A percentile compares a stretch with the other conserved stretches of the same genome.
These are phyloP conservation scores for Acrocyrtus sp. DNA, from an alignment of 2,888 invertebrate species.

Conservation along the genomic window DNA sequence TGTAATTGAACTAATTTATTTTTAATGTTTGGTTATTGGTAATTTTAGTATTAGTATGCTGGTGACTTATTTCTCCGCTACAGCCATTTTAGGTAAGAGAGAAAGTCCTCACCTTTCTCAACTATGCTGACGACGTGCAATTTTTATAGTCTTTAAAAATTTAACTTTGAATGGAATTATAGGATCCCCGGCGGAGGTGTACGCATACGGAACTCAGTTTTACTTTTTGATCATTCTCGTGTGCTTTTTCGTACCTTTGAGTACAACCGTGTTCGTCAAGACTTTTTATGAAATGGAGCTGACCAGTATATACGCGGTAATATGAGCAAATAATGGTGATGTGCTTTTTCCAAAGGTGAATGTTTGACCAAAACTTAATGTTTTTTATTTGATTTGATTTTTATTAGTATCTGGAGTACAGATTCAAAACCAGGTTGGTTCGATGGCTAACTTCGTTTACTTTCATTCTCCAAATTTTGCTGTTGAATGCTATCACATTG, in stretches of 20 bases:
- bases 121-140: no score
- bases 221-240: conserved; percentile 45
- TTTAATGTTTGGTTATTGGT: background rate
- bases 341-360: conserved; percentile 43
- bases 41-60: conserved; percentile 45
- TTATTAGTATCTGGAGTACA: conserved; percentile 59
- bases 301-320: conserved; percentile 53
- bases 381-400: background rate
- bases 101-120: background rate
- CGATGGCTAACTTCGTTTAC: conserved; percentile 53
- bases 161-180: conserved; percentile 19
- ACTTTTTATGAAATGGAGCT: conserved; percentile 58
- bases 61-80: conserved; percentile 57
- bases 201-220: conserved; percentile 57
- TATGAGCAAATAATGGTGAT: background rate
- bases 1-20: background rate
- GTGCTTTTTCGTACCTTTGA: conserved; percentile 21
- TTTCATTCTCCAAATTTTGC: conserved; percentile 56
- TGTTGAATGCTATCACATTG: conserved; percentile 55
- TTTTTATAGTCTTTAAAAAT: background rate
- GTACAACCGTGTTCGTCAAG: conserved; percentile 47
- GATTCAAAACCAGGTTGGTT: conserved; percentile 53
- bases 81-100: conserved; percentile 48
- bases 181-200: conserved; percentile 60
- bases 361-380: background rate